Conservation (phyloP, 2,797 vertebrate genomes). For the Rhabdomys pumilio region DNA sequence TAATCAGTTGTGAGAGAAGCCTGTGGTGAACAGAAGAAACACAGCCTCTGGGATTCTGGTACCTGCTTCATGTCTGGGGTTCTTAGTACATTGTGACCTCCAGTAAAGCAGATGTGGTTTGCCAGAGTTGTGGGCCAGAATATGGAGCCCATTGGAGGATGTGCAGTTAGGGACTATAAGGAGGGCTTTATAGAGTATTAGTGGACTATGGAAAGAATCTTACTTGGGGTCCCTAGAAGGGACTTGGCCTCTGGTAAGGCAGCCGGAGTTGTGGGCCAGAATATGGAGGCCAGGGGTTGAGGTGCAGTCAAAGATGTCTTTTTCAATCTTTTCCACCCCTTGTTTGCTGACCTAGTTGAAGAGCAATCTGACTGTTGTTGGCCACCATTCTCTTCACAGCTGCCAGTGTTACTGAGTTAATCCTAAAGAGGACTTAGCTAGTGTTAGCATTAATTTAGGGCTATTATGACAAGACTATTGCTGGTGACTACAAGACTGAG, state of each 20-base stretch:
- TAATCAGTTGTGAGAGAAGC: not conserved
- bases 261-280: not conserved
- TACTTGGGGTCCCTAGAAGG: not conserved
- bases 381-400: not conserved
- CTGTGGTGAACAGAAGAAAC: not conserved
- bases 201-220: not conserved
- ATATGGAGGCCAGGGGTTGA: not conserved
- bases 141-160: not conserved
- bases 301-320: not conserved
- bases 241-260: not conserved
- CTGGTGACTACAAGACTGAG: not conserved
- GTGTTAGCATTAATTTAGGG: not conserved
- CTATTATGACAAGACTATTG: not conserved
- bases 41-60: not conserved
- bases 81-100: not conserved
- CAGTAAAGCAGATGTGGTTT: not conserved
- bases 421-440: not conserved
- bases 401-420: not conserved
- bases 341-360: not conserved
- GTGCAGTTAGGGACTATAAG: not conserved
- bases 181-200: not conserved
- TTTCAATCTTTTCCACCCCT: not conserved
- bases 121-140: not conserved
- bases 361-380: not conserved
- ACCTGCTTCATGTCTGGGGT: not conserved